A percentile compares a stretch with the other conserved stretches of the same genome.
phyloP scores from a whole-genome alignment of 2,113 vertebrate genomes.

The Propithecus coquereli region DNA sequence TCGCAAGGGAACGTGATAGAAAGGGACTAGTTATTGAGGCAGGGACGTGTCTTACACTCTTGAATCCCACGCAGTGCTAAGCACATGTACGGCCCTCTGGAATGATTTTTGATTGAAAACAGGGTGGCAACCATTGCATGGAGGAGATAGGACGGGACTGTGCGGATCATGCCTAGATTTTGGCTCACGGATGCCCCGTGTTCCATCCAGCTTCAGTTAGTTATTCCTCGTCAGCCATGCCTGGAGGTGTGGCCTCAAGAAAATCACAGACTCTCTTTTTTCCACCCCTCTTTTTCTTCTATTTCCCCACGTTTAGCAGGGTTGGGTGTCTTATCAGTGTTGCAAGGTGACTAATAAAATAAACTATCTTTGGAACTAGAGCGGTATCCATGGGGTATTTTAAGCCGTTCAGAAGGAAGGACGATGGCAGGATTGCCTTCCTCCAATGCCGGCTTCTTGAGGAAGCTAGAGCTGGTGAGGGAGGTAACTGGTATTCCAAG shows the following conservation, averaged over 20 bases:
- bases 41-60: neutral
- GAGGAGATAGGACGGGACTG: neutral
- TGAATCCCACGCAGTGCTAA: neutral
- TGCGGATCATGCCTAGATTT: neutral
- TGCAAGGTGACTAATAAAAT: neutral
- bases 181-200: neutral
- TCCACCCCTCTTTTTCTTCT: neutral
- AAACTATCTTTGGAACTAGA: neutral
- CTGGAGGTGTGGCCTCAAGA: neutral
- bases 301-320: neutral
- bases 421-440: neutral
- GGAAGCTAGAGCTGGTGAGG: neutral
- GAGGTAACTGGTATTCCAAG: neutral
- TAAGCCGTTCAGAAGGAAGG: neutral
- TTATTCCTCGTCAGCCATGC: constrained; percentile 6
- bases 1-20: neutral
- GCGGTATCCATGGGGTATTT: neutral
- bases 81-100: neutral
- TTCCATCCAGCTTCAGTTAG: neutral
- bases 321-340: neutral
- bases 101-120: neutral
- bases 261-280: neutral
- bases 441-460: neutral
- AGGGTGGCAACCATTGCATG: neutral
- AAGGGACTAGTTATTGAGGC: neutral